Evolutionary conservation across 2,888 invertebrate genomes (phyloP).

Genomic region (Tridacna gigas): DNA sequence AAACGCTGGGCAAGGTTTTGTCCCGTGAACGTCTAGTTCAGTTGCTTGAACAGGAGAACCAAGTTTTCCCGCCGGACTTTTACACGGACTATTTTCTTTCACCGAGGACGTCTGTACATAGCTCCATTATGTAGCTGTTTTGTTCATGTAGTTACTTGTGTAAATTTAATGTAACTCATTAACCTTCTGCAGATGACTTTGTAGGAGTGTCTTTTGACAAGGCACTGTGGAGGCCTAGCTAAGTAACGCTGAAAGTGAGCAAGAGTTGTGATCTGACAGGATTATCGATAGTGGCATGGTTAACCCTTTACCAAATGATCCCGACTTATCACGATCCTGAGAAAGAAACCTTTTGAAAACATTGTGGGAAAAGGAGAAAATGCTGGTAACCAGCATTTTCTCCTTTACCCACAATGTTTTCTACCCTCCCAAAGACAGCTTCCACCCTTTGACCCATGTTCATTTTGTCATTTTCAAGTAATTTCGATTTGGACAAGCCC

Average conservation of each 20-base stretch:
- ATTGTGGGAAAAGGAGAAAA: not conserved
- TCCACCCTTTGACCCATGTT: not conserved
- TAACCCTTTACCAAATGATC: not conserved
- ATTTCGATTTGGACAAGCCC: not conserved
- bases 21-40: slow-evolving; percentile 24
- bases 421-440: not conserved
- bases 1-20: slow-evolving; percentile 31
- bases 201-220: too few species aligned
- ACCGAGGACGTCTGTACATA: slow-evolving; percentile 1
- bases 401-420: not conserved
- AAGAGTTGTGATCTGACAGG: not conserved
- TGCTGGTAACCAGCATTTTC: not conserved
- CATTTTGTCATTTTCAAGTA: not conserved
- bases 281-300: too few species aligned
- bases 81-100: slow-evolving; percentile 24
- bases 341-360: not conserved
- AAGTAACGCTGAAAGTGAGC: too few species aligned
- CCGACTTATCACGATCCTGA: too few species aligned
- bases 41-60: slow-evolving; percentile 28
- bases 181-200: too few species aligned
- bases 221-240: too few species aligned
- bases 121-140: not conserved
- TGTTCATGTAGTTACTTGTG: too few species aligned
- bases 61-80: slow-evolving; percentile 27
- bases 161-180: too few species aligned